These are phyloP conservation scores for Iguana delicatissima DNA, from an alignment of 2,797 vertebrate species.

Conservation along the genomic window DNA sequence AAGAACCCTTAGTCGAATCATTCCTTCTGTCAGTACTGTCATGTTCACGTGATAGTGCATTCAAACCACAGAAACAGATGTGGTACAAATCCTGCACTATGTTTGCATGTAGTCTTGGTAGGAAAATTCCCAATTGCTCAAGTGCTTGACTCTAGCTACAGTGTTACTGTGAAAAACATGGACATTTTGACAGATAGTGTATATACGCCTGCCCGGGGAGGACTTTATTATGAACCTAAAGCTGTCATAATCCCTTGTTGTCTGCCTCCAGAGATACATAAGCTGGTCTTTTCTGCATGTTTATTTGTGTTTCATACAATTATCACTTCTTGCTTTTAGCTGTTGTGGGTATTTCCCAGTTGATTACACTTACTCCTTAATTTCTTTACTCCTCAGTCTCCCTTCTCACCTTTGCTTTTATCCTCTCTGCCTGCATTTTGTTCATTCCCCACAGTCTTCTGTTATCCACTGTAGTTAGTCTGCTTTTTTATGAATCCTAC, in stretches of 20 bases:
- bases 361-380: slow-evolving; percentile 60
- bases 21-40: neutral
- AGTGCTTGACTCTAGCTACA: slow-evolving; percentile 9
- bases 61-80: neutral
- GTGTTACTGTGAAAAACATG: slow-evolving; percentile 14
- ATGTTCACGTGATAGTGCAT: neutral
- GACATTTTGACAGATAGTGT: slow-evolving; percentile 23
- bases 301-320: slow-evolving; percentile 56
- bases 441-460: slow-evolving; percentile 65
- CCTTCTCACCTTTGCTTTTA: slow-evolving; percentile 66
- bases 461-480: slow-evolving; percentile 47
- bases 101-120: neutral
- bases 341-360: slow-evolving; percentile 61
- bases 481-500: slow-evolving; percentile 51
- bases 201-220: slow-evolving; percentile 23
- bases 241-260: slow-evolving; percentile 20
- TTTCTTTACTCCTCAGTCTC: slow-evolving; percentile 60
- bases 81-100: neutral
- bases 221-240: slow-evolving; percentile 23
- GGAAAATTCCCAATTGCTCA: slow-evolving; percentile 9
- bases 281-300: slow-evolving; percentile 52
- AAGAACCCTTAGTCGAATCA: neutral
- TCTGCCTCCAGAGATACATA: slow-evolving; percentile 48
- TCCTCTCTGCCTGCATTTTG: slow-evolving; percentile 57
- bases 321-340: slow-evolving; percentile 57